These are phyloP conservation scores for Pachyramphus minor DNA, from an alignment of 2,113 vertebrate species.

Conservation along the genomic window DNA sequence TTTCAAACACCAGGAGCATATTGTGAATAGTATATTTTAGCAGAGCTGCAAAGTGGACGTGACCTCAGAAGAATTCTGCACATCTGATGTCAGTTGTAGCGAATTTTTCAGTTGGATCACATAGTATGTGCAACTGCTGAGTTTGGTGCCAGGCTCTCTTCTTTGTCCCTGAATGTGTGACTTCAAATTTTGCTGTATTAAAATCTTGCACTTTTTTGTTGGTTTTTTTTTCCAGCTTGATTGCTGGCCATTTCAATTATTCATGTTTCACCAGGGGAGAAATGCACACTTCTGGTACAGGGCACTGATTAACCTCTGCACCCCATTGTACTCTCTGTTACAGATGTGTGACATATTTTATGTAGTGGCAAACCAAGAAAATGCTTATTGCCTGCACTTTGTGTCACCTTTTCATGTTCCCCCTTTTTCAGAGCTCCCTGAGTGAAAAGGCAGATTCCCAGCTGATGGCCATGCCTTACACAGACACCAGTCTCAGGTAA, in stretches of 20 bases:
- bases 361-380: background rate
- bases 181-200: background rate
- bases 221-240: background rate
- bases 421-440: constrained; percentile 74
- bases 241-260: background rate
- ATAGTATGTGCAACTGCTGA: background rate
- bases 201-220: background rate
- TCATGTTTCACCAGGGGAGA: background rate
- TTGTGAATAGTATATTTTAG: background rate
- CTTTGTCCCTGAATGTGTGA: background rate
- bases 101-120: background rate
- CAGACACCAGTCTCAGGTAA: constrained; percentile 83
- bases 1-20: background rate
- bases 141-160: background rate
- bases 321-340: background rate
- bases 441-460: constrained; percentile 77
- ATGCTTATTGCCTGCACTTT: background rate
- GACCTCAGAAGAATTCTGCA: background rate
- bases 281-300: background rate
- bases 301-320: background rate
- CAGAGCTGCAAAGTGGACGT: background rate
- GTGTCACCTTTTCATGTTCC: background rate
- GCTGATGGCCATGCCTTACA: constrained; percentile 85
- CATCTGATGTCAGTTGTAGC: background rate
- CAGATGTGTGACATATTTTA: background rate